These are phyloP conservation scores for Amblyjoppa fuscipennis DNA, from an alignment of 2,888 invertebrate genomes.

Conservation along the genomic window DNA sequence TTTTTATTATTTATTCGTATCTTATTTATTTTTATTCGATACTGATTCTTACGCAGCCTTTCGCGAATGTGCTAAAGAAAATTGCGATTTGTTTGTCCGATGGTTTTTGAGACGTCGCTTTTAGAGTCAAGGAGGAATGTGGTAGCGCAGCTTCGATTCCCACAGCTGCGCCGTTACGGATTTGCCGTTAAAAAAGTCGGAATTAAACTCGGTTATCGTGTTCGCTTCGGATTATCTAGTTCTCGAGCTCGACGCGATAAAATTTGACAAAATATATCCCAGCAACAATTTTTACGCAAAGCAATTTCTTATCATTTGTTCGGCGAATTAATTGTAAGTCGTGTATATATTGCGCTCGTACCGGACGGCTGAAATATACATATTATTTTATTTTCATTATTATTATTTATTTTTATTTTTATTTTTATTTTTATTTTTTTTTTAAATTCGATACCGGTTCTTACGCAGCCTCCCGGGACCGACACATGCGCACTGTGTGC, in stretches of 20 bases:
- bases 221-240: not conserved
- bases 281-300: slow-evolving; percentile 5
- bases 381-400: not conserved
- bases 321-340: slow-evolving; percentile 31
- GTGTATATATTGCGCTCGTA: not conserved
- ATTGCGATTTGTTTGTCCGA: too few species aligned
- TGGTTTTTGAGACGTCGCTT: too few species aligned
- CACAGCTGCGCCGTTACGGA: not conserved
- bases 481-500: not conserved
- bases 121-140: too few species aligned
- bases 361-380: not conserved
- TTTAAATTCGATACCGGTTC: slow-evolving; percentile 39
- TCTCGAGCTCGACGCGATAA: not conserved
- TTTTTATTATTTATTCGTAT: too few species aligned
- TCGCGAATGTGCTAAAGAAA: too few species aligned
- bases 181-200: not conserved
- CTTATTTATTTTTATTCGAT: too few species aligned
- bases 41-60: not conserved
- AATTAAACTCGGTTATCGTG: not conserved
- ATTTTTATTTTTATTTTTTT: not conserved
- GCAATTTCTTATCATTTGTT: slow-evolving; percentile 26
- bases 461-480: not conserved
- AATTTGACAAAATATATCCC: not conserved
- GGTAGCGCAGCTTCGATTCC: too few species aligned
- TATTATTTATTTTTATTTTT: not conserved